These are phyloP conservation scores for Amia ocellicauda DNA, from an alignment of 2,113 vertebrate genomes.

Conservation along the genomic window DNA sequence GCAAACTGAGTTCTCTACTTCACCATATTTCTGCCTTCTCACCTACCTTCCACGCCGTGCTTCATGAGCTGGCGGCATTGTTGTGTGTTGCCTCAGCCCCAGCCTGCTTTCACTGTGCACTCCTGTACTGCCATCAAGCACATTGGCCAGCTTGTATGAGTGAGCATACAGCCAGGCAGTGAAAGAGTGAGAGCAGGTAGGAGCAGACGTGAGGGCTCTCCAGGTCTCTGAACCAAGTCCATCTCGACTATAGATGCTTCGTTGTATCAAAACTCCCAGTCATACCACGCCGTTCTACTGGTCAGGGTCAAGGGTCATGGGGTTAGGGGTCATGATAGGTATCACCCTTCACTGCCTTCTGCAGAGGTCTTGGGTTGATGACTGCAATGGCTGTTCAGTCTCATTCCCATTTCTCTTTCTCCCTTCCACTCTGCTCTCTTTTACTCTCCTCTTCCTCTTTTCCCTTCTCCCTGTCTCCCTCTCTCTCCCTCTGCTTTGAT, in stretches of 20 bases:
- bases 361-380: no score
- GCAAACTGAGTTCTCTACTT: no score
- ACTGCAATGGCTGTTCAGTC: no score
- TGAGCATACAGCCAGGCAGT: no score
- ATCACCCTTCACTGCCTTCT: neutral
- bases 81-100: no score
- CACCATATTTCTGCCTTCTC: no score
- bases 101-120: no score
- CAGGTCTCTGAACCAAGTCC: constrained; percentile 83
- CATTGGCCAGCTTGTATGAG: constrained; percentile 20
- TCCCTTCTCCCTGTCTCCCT: neutral
- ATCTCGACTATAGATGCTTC: constrained; percentile 83
- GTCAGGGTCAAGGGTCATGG: constrained; percentile 65
- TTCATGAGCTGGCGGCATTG: no score
- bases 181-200: neutral
- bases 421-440: neutral
- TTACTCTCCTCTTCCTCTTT: neutral
- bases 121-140: constrained; percentile 26
- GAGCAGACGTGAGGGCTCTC: constrained; percentile 17
- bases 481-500: constrained; percentile 12
- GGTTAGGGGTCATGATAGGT: constrained; percentile 29
- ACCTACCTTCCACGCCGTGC: no score
- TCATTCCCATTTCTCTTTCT: neutral
- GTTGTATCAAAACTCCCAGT: constrained; percentile 72
- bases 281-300: constrained; percentile 79